These are phyloP conservation scores for Shargacucullia verbasci DNA, from an alignment of 2,888 invertebrate species.

Conservation along the genomic window DNA sequence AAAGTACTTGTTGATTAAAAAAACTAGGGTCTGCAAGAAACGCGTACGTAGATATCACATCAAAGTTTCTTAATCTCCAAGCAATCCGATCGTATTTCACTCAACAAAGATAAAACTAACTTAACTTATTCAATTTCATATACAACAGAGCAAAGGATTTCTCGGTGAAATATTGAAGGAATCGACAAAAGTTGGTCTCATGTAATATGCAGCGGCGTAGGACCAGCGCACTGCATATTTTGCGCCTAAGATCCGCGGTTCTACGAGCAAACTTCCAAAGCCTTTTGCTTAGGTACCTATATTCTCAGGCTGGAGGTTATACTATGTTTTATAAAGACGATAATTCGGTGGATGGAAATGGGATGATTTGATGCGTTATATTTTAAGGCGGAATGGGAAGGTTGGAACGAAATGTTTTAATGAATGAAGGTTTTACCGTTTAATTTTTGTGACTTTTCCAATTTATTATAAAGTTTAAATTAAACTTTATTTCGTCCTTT, in stretches of 20 bases:
- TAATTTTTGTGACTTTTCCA: no score
- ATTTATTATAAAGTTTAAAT: no score
- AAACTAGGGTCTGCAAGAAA: no score
- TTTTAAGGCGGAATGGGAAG: no score
- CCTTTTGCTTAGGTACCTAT: slow-evolving; percentile 49
- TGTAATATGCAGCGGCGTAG: slow-evolving; percentile 82
- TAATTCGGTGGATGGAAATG: slow-evolving; percentile 36
- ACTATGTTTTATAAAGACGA: slow-evolving; percentile 31
- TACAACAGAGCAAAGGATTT: slow-evolving; percentile 66
- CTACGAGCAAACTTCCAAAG: slow-evolving; percentile 69
- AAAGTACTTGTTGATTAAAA: no score
- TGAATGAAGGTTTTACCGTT: no score
- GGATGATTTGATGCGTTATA: no score
- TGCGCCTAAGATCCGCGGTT: slow-evolving; percentile 67
- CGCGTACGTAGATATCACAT: background rate
- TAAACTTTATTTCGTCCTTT: background rate
- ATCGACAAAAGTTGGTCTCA: slow-evolving; percentile 83
- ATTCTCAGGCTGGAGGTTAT: slow-evolving; percentile 36
- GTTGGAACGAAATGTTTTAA: no score
- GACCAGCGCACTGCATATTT: slow-evolving; percentile 77
- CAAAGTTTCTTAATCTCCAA: slow-evolving; percentile 9
- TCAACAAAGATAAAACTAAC: slow-evolving; percentile 29
- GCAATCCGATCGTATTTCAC: slow-evolving; percentile 25
- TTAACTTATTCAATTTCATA: slow-evolving; percentile 54
- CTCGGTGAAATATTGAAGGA: slow-evolving; percentile 83